Evolutionary conservation across 1,140 invertebrate genomes (phyloP).

Genomic region (Caenorhabditis brenneri): DNA sequence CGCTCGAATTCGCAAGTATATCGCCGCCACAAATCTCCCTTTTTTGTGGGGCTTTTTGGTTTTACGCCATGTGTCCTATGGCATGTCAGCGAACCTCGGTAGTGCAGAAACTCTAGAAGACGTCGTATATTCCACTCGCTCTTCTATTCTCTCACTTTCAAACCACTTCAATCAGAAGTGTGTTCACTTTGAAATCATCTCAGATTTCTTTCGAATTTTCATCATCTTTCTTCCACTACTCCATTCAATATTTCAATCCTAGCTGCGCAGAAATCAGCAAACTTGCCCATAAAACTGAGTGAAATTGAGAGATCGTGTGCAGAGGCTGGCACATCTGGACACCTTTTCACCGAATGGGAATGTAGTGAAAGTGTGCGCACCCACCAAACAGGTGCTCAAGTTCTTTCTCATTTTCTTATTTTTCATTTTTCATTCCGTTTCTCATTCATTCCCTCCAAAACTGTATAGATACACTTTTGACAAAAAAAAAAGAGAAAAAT

Average conservation of each 20-base stretch:
- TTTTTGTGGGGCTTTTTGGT: background rate
- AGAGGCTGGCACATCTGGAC: constrained; percentile 14
- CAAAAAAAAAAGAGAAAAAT: background rate
- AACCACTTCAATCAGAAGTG: constrained; percentile 42
- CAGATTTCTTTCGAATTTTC: constrained; percentile 38
- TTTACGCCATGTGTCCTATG: constrained; percentile 1
- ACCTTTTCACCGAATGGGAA: constrained; percentile 1
- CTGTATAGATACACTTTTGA: background rate
- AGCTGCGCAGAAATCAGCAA: constrained; percentile 19
- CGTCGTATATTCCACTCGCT: background rate
- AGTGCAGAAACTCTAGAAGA: constrained; percentile 21
- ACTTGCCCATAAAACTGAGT: constrained; percentile 35
- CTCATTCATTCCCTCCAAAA: background rate
- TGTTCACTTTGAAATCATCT: constrained; percentile 31
- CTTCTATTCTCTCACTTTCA: background rate
- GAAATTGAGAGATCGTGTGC: background rate
- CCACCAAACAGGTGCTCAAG: background rate
- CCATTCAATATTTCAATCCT: background rate
- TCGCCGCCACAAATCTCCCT: constrained; percentile 29
- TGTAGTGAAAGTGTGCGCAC: background rate
- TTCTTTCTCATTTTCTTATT: background rate
- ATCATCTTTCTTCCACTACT: background rate
- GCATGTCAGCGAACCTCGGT: constrained; percentile 21
- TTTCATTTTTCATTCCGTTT: background rate
- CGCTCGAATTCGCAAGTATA: constrained; percentile 20